Conservation (phyloP, 1,140 invertebrate species). For the Globodera ellingtonae region DNA sequence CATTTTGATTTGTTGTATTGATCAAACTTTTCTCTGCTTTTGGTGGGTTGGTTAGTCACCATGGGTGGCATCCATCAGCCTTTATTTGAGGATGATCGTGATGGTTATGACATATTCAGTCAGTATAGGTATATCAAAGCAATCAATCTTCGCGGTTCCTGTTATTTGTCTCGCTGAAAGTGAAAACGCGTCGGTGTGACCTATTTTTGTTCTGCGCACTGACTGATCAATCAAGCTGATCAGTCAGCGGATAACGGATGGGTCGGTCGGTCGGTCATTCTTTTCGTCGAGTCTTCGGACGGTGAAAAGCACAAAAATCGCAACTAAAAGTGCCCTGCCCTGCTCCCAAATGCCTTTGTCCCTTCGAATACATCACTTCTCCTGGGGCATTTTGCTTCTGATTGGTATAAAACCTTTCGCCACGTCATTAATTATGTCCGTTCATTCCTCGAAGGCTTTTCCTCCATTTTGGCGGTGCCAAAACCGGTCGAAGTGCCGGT, state of each 20-base stretch:
- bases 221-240: neutral
- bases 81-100: too few species aligned
- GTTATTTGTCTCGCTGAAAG: neutral
- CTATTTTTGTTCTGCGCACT: neutral
- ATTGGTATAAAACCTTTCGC: neutral
- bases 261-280: neutral
- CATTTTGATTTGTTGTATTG: too few species aligned
- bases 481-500: conserved; percentile 20
- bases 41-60: too few species aligned
- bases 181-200: neutral
- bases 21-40: too few species aligned
- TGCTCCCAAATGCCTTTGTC: neutral
- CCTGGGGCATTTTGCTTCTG: neutral
- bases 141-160: too few species aligned
- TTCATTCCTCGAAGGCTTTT: neutral
- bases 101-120: too few species aligned
- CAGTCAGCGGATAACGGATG: neutral
- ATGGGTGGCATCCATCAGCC: too few species aligned
- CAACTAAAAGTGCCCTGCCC: neutral
- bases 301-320: neutral
- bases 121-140: too few species aligned
- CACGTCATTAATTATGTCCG: neutral
- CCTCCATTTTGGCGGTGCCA: neutral
- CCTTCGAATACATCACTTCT: neutral
- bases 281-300: neutral